Base-by-base conservation (phyloP, 2,888 invertebrate species). In the Hydrotaea diabolus region DNA sequence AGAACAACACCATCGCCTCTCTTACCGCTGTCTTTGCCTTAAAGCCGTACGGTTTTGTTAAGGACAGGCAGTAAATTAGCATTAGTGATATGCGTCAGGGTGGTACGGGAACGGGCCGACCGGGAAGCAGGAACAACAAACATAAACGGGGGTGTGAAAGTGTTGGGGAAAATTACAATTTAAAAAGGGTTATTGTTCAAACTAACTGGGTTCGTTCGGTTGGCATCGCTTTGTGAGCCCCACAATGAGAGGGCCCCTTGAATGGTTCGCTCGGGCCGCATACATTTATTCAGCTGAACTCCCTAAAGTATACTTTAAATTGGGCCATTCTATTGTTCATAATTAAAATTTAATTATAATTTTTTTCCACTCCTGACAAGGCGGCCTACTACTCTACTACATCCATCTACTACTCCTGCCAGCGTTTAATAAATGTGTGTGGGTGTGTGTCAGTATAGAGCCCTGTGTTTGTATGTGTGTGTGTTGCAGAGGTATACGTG, bases 81-180 rank as follows among this genome's bases (percentile, higher is more conserved):
- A 66, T 49, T 73, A 64, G 53, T 53, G 53, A 7, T 53, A 19
- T n/a, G 19, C 15, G n/a, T 5, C 43, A 46, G 53, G 31, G 21
- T 21, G 31, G 21, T 21, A 13, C 55, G 15, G 1, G 15, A 5
- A n/a, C 2, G 23, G 26, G 59, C 2, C 19, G 59, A 15, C 59
- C 23, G 17, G 21, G 31, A 74, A 69, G 64, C n/a, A 66, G 17
- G 64, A 66, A 72, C 39, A 17, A 66, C 17, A 23, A 62, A 62
- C 55, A 19, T 21, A 59, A 4, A 69, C 49, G 1, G n/a, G 80
- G 53, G 69, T 53, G 72, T 53, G 72, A 77, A 76, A 76, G 66
- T 43, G 75, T 39, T 64, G 66, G 15, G 49, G 81, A 76, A 73
- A 78, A 81, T 73, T 69, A 79, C 69, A 76, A 31, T 79, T 73